Conservation (phyloP, 2,113 vertebrate genomes). For the Spermophilus dauricus region DNA sequence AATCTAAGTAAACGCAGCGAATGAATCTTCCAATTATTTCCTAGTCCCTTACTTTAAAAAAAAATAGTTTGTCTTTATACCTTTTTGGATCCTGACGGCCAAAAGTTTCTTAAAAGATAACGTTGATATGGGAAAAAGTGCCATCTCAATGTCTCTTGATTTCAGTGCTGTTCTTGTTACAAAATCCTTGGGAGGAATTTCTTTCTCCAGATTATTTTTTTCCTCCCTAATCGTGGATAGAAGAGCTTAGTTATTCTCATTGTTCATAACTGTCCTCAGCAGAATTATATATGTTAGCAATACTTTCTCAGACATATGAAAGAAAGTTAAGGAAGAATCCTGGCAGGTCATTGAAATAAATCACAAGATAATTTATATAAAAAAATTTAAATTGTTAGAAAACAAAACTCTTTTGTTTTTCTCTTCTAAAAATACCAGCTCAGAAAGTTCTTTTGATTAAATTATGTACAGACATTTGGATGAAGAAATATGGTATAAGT, state of each 20-base stretch:
- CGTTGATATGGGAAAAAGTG: background rate
- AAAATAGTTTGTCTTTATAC: constrained; percentile 2
- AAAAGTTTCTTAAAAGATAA: background rate
- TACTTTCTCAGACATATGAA: background rate
- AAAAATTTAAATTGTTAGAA: background rate
- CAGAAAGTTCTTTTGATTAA: background rate
- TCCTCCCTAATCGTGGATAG: background rate
- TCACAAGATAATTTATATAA: background rate
- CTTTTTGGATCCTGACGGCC: background rate
- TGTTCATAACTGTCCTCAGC: background rate
- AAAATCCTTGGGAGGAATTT: background rate
- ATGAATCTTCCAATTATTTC: background rate
- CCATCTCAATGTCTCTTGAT: background rate
- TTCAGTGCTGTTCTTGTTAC: background rate
- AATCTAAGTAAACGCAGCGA: background rate
- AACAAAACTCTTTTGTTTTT: background rate
- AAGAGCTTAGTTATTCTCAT: background rate
- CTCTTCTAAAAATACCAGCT: background rate
- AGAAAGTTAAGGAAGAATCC: background rate
- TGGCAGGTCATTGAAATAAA: background rate
- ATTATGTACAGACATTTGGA: background rate
- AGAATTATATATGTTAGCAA: background rate
- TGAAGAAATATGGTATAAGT: background rate
- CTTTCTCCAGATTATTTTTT: background rate
- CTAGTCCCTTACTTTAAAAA: background rate